Evolutionary conservation across 2,888 invertebrate genomes (phyloP).

Genomic region (Ophonus ardosiacus): DNA sequence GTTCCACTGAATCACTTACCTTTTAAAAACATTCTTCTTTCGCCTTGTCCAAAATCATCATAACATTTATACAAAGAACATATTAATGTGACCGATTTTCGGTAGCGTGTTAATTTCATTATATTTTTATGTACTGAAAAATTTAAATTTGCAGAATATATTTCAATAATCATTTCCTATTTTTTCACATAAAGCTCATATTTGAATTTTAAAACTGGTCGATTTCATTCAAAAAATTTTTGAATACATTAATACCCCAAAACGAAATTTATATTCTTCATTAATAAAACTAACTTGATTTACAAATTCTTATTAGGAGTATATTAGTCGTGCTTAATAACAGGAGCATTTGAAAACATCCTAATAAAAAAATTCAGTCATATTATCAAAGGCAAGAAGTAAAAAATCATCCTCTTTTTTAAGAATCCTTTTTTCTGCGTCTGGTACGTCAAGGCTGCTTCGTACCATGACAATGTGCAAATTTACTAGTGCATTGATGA

Average conservation of each 20-base stretch:
- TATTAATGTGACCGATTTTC: no score
- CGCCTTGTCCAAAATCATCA: no score
- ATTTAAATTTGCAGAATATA: background rate
- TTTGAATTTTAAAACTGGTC: constrained; percentile 6
- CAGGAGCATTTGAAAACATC: no score
- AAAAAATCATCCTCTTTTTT: no score
- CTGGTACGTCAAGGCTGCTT: background rate
- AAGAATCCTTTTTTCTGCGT: background rate
- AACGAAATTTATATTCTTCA: constrained; percentile 22
- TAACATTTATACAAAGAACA: no score
- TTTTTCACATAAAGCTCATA: background rate
- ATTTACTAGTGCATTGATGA: constrained; percentile 8
- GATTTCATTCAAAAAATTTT: constrained; percentile 3
- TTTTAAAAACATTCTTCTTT: no score
- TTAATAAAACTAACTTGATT: background rate
- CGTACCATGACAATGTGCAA: background rate
- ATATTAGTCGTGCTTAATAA: no score
- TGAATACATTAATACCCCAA: constrained; percentile 18
- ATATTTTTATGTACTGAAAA: background rate
- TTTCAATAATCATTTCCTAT: constrained; percentile 1
- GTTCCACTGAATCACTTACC: no score
- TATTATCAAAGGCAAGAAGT: background rate
- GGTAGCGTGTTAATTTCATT: no score
- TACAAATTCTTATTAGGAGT: background rate
- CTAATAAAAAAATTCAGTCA: background rate